These are phyloP conservation scores for Rhabdomys pumilio DNA, from an alignment of 2,797 vertebrate genomes.

Conservation along the genomic window DNA sequence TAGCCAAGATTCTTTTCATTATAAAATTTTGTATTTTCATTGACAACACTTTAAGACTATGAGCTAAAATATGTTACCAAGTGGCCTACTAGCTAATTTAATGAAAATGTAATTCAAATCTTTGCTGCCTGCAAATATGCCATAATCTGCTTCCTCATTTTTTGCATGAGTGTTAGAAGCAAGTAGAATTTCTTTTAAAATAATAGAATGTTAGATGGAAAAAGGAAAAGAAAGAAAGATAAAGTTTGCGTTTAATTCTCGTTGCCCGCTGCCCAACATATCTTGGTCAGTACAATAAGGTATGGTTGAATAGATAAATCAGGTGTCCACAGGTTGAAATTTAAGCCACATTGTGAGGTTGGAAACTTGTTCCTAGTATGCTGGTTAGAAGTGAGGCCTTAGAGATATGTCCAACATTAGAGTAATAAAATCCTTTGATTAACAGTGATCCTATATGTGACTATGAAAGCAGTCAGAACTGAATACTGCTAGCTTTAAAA, in stretches of 20 bases:
- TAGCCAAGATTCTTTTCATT: neutral
- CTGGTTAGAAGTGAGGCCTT: neutral
- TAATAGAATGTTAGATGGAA: neutral
- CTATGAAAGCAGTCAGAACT: neutral
- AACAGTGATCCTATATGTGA: neutral
- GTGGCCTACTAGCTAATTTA: neutral
- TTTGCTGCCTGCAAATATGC: neutral
- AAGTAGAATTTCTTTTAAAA: neutral
- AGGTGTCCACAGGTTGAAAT: neutral
- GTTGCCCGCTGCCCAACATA: neutral
- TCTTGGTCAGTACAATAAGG: neutral
- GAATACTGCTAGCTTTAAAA: neutral
- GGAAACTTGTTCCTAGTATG: neutral
- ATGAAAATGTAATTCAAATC: neutral
- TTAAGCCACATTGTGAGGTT: neutral
- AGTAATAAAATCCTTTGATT: neutral
- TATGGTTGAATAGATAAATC: neutral
- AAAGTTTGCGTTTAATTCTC: neutral
- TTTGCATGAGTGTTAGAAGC: neutral
- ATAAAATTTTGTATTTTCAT: conserved; percentile 10
- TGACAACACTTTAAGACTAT: conserved; percentile 22
- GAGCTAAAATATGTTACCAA: conserved; percentile 10
- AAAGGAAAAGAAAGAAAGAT: neutral
- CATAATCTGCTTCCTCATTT: neutral
- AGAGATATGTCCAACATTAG: neutral